phyloP scores from a whole-genome alignment of 1,140 invertebrate genomes.

The Euura saliciscinereae region DNA sequence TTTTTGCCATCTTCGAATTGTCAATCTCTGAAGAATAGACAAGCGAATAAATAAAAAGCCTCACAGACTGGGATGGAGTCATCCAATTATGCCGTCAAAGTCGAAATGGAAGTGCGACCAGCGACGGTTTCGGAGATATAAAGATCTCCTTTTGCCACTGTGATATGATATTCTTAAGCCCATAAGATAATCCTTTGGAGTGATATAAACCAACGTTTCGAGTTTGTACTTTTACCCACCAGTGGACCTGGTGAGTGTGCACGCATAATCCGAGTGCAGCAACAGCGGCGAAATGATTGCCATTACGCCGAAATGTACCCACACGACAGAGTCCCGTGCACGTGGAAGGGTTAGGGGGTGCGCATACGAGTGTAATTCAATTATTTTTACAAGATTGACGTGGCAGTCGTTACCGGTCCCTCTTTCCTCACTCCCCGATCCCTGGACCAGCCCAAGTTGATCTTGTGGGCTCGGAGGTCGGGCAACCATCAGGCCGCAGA shows the following conservation, averaged over 20 bases:
- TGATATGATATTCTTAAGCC: too few relatives aligned
- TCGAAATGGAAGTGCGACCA: neutral
- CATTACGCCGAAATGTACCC: constrained; percentile 11
- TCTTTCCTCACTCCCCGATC: neutral
- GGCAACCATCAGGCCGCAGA: neutral
- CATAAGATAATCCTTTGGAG: too few relatives aligned
- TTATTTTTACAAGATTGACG: constrained; percentile 16
- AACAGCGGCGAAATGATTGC: constrained; percentile 1
- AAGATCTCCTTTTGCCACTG: neutral
- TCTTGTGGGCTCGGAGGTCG: neutral
- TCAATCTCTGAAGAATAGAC: neutral
- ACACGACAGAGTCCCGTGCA: neutral
- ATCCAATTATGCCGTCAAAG: too few relatives aligned
- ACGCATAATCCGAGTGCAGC: neutral
- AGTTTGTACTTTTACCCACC: too few relatives aligned
- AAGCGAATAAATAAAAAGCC: too few relatives aligned
- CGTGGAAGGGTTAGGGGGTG: neutral
- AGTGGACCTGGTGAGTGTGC: neutral
- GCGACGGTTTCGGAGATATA: neutral
- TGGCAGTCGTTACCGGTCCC: constrained; percentile 8
- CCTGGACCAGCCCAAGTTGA: neutral
- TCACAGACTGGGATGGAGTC: too few relatives aligned
- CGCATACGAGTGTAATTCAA: constrained; percentile 12
- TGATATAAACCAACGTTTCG: too few relatives aligned
- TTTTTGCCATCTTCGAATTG: neutral